Evolutionary conservation across 2,113 vertebrate genomes (phyloP).

Genomic region (Shinisaurus crocodilurus): DNA sequence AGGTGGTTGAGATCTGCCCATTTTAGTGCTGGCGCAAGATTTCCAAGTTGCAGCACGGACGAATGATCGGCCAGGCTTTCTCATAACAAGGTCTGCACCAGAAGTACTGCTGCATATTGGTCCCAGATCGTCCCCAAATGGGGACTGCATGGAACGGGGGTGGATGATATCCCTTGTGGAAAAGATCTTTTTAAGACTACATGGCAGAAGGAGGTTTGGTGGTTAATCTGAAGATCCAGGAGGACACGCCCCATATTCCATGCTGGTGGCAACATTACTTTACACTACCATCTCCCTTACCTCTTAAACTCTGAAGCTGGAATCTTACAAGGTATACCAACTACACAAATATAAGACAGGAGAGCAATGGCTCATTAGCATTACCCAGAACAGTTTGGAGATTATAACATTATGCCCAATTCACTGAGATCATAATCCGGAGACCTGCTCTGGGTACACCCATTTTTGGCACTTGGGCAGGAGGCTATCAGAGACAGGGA

Average conservation of each 20-base stretch:
- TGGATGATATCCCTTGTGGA: neutral
- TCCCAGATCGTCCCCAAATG: neutral
- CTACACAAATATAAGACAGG: neutral
- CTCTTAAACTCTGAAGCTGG: neutral
- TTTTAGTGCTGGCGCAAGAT: fast-evolving
- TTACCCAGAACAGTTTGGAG: neutral
- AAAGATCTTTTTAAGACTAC: neutral
- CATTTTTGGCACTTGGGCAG: neutral
- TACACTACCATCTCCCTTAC: neutral
- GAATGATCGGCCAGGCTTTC: fast-evolving
- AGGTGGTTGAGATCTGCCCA: neutral
- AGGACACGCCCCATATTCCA: neutral
- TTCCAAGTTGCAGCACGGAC: neutral
- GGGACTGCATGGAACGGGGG: neutral
- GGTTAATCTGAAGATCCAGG: no score
- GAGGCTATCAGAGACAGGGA: neutral
- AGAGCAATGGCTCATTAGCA: no score
- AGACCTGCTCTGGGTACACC: neutral
- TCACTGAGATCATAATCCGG: neutral
- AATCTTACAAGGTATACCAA: neutral
- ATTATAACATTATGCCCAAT: neutral
- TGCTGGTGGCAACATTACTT: neutral
- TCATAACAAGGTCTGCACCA: neutral
- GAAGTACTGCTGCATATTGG: neutral
- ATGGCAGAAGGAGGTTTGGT: neutral